phyloP scores from a whole-genome alignment of 2,113 vertebrate genomes.

The Apteryx mantelli region DNA sequence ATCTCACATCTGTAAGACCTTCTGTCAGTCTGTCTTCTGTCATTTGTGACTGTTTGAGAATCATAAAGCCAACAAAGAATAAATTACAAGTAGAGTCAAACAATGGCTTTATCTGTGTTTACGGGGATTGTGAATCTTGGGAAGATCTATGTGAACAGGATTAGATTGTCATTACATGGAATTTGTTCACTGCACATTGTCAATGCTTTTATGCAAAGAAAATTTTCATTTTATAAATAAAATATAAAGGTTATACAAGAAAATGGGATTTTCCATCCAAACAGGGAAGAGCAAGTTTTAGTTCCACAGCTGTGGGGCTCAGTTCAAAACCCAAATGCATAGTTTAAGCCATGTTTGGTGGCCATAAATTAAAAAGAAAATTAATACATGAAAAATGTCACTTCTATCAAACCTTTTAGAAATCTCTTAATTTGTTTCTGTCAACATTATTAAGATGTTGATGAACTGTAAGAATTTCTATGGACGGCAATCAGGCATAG shows the following conservation, averaged over 20 bases:
- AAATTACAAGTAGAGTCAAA: slow-evolving; percentile 32
- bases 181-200: slow-evolving; percentile 16
- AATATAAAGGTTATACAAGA: not conserved
- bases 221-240: slow-evolving; percentile 27
- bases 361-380: not conserved
- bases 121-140: not conserved
- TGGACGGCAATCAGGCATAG: not conserved
- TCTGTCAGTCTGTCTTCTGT: slow-evolving; percentile 17
- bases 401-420: not conserved
- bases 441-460: not conserved
- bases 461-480: not conserved
- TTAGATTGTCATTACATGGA: slow-evolving; percentile 15
- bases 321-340: not conserved
- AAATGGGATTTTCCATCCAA: not conserved
- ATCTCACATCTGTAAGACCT: not conserved
- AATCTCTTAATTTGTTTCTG: not conserved
- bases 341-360: not conserved
- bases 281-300: not conserved
- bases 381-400: not conserved
- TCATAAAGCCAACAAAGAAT: not conserved
- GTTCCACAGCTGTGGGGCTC: not conserved
- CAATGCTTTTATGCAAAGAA: not conserved
- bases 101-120: slow-evolving; percentile 11
- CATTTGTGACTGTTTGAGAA: not conserved
- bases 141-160: slow-evolving; percentile 16